These are phyloP conservation scores for Edolisoma coerulescens DNA, from an alignment of 2,113 vertebrate species.

Conservation along the genomic window DNA sequence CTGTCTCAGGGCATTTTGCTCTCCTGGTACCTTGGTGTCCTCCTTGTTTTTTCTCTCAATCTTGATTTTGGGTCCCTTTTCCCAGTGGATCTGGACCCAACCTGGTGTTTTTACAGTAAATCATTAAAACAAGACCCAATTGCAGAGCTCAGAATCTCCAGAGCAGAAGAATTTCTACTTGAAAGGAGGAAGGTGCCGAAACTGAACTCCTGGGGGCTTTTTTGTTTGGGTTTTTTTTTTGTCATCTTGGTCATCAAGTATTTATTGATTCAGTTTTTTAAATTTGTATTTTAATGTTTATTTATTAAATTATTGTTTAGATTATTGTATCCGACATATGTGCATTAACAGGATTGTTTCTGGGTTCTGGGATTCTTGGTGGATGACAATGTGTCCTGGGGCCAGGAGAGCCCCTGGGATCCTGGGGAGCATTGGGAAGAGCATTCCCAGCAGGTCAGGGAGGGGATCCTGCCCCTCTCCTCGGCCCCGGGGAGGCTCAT, in stretches of 20 bases:
- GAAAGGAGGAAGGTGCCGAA: not conserved
- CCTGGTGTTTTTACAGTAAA: accelerated
- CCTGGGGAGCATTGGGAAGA: not conserved
- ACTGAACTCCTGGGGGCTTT: not conserved
- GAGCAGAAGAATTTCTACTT: not conserved
- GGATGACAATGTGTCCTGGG: not conserved
- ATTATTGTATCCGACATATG: not conserved
- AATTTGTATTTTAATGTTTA: too few species aligned
- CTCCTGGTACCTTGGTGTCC: not conserved
- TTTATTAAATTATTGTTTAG: too few species aligned
- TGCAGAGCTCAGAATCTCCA: not conserved
- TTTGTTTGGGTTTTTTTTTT: accelerated
- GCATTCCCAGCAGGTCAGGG: not conserved
- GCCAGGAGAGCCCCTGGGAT: not conserved
- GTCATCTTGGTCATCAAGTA: not conserved
- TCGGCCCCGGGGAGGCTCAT: not conserved
- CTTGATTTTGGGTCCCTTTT: not conserved
- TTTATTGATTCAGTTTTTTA: not conserved
- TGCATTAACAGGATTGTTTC: not conserved
- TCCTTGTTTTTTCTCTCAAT: not conserved
- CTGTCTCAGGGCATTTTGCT: not conserved
- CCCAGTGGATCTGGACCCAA: accelerated
- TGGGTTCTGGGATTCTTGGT: not conserved
- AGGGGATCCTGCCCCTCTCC: not conserved
- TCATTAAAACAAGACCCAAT: not conserved